Percentiles rank a stretch among this genome's conserved stretches.
phyloP scores from a whole-genome alignment of 2,113 vertebrate genomes.

The Xenopus laevis region DNA sequence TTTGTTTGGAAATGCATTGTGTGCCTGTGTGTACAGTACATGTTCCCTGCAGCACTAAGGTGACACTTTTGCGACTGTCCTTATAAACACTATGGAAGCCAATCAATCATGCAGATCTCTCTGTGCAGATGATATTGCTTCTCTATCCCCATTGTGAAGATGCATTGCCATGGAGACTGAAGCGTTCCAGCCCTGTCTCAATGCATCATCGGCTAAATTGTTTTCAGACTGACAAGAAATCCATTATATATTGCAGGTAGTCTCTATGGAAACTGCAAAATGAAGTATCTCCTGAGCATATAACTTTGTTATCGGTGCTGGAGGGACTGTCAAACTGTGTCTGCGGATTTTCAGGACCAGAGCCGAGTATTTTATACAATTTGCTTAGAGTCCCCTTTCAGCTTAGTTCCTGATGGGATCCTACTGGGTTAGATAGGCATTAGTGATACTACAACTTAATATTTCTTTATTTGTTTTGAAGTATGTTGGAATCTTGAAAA shows the following conservation, averaged over 20 bases:
- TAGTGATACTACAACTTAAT: too few relatives aligned
- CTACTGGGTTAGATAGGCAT: too few relatives aligned
- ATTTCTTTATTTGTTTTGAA: too few relatives aligned
- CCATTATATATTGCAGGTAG: constrained; percentile 23
- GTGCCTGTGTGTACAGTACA: too few relatives aligned
- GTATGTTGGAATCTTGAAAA: too few relatives aligned
- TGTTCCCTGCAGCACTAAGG: not conserved
- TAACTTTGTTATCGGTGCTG: not conserved
- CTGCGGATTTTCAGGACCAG: too few relatives aligned
- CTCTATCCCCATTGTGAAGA: constrained; percentile 22
- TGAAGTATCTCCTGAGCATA: not conserved
- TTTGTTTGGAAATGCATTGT: too few relatives aligned
- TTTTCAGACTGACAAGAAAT: constrained; percentile 23
- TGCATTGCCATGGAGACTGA: constrained; percentile 36
- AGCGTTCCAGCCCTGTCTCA: constrained; percentile 25
- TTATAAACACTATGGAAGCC: constrained; percentile 9
- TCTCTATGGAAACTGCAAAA: constrained; percentile 27
- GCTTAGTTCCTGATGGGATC: too few relatives aligned
- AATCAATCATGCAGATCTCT: constrained; percentile 30
- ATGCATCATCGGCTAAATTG: constrained; percentile 32
- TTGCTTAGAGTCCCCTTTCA: too few relatives aligned
- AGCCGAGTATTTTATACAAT: too few relatives aligned
- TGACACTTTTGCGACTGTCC: not conserved
- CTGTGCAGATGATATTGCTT: constrained; percentile 18
- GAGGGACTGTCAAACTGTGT: not conserved